phyloP scores from a whole-genome alignment of 35 echinoderm and acorn worm species.

The Holothuria glaberrima region DNA sequence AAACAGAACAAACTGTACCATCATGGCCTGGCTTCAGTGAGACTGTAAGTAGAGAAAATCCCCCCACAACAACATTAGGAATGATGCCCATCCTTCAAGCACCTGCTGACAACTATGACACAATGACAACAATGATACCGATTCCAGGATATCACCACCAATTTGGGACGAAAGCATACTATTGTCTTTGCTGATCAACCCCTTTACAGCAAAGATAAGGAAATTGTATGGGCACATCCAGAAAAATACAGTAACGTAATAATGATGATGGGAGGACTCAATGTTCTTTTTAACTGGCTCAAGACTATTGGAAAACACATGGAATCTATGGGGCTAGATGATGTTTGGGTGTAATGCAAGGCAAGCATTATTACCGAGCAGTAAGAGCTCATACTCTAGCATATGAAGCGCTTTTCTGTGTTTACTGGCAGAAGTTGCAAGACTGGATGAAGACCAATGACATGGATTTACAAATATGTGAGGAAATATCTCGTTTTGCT shows the following conservation, averaged over 20 bases:
- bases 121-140: background rate
- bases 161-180: background rate
- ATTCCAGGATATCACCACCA: background rate
- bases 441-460: background rate
- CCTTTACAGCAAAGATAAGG: background rate
- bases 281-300: background rate
- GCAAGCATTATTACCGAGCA: background rate
- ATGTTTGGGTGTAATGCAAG: background rate
- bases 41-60: background rate
- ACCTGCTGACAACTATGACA: background rate
- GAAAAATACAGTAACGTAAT: background rate
- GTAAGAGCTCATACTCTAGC: background rate
- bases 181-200: background rate
- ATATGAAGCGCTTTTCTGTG: background rate
- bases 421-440: background rate
- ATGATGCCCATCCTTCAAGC: background rate
- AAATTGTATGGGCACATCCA: background rate
- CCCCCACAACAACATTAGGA: background rate
- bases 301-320: slow-evolving; percentile 13
- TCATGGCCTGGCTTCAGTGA: background rate
- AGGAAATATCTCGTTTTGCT: background rate
- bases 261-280: background rate
- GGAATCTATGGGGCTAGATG: background rate
- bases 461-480: background rate
- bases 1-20: background rate